These are phyloP conservation scores for Coelopa pilipes DNA, from an alignment of 2,888 invertebrate species.

Conservation along the genomic window DNA sequence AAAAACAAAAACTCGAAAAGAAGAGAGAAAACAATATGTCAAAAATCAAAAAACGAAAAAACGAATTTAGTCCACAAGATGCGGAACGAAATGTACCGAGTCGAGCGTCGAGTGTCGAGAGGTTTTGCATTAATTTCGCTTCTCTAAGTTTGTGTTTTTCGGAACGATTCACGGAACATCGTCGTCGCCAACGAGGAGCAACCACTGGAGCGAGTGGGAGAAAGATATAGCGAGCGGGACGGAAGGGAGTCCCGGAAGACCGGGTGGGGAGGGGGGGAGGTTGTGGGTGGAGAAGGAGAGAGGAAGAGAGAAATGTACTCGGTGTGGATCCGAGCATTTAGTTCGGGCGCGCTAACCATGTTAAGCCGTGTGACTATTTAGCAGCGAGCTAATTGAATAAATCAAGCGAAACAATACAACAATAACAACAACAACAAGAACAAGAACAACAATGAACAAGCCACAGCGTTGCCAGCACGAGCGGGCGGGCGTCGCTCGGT, in stretches of 20 bases:
- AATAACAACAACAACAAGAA: neutral
- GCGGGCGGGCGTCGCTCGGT: too few species aligned
- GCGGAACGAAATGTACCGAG: too few species aligned
- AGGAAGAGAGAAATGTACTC: constrained; percentile 4
- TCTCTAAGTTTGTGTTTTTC: neutral
- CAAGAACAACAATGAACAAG: neutral
- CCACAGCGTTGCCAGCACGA: too few species aligned
- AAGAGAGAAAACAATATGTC: neutral
- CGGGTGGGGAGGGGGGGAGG: too few species aligned
- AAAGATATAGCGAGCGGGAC: neutral
- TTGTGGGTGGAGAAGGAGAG: too few species aligned
- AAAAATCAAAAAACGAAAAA: neutral
- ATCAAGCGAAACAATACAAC: neutral
- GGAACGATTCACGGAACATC: too few species aligned
- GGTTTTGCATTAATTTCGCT: neutral
- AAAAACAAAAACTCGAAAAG: neutral
- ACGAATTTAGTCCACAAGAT: constrained; percentile 1
- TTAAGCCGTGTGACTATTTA: constrained; percentile 62
- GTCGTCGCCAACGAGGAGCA: too few species aligned
- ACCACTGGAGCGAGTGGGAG: neutral
- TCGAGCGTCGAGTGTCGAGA: too few species aligned
- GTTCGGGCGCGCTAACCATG: constrained; percentile 47
- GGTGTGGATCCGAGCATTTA: constrained; percentile 23
- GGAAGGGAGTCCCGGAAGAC: neutral
- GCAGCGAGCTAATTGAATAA: constrained; percentile 56